Evolutionary conservation across 2,888 invertebrate species (phyloP), one percentile per base, ranked within the genome.

Genomic region (Salticus scenicus): DNA sequence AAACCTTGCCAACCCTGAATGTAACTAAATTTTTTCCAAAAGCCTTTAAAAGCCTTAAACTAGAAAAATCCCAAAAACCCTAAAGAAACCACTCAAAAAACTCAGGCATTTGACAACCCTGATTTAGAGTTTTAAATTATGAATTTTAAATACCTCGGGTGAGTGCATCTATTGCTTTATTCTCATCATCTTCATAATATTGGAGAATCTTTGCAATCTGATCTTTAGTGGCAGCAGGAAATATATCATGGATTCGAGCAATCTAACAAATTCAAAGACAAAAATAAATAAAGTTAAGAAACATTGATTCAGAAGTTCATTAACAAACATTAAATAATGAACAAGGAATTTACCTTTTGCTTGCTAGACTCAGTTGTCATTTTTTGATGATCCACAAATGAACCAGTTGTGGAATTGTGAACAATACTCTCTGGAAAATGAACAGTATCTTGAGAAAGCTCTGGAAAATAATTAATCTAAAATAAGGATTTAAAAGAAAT

Each of bases 111-210:
- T n/a, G n/a, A n/a, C n/a, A n/a, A n/a, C n/a, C n/a, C n/a, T n/a
- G n/a, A n/a, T n/a, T n/a, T n/a, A n/a, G n/a, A n/a, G n/a, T n/a
- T n/a, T n/a, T n/a, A n/a, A n/a, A n/a, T n/a, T n/a, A n/a, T n/a
- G n/a, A n/a, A n/a, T n/a, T n/a, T n/a, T 41, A 8, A 37, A 20
- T 72, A 91, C 91, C 91, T 89, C 91, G 91, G 30, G 90, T 85
- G 87, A 90, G 90, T 7, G 91, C 91, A 81, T 91, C 90, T 64
- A 91, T 90, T 27, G 91, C 89, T 72, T 89, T 89, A 72, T 90
- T 90, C n/a, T 91, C 90, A 87, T 90, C 90, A 87, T 90, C 90
- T 77, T 91, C 91, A 88, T 91, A 91, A 88, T 89, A 91, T 88
- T 91, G 90, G 28, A 91, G 89, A 69, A 91, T 91, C 75, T 91